Evolutionary conservation across 2,888 invertebrate species (phyloP).

Genomic region (Agapetus fuscipes): DNA sequence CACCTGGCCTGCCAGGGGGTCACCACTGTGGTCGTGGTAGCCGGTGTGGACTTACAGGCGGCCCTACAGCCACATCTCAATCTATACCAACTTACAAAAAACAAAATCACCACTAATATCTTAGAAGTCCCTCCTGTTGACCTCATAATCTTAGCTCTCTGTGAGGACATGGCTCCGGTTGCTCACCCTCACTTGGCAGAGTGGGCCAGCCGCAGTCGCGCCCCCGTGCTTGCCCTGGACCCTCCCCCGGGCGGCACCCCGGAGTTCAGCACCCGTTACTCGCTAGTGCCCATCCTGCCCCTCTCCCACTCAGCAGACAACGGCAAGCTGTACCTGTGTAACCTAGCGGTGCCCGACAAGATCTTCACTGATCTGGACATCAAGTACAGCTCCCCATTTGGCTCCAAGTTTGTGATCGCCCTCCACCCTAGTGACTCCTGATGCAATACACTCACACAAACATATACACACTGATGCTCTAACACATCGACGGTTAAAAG

Average conservation of each 20-base stretch:
- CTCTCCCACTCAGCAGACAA: constrained; percentile 49
- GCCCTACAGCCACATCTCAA: constrained; percentile 26
- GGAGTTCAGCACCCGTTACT: constrained; percentile 47
- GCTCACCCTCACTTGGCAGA: constrained; percentile 45
- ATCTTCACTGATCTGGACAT: constrained; percentile 68
- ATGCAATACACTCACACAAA: too few species aligned
- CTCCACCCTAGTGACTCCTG: constrained; percentile 31
- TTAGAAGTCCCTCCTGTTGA: constrained; percentile 42
- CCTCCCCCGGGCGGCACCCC: constrained; percentile 60
- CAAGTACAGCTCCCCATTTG: constrained; percentile 74
- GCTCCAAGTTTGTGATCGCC: constrained; percentile 34
- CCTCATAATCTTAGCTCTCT: constrained; percentile 46
- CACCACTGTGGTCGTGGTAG: constrained; percentile 45
- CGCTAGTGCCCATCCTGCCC: constrained; percentile 62
- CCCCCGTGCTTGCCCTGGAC: constrained; percentile 66
- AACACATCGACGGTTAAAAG: too few species aligned
- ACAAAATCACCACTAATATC: constrained; percentile 44
- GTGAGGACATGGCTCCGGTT: constrained; percentile 36
- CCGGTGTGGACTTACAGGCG: constrained; percentile 17
- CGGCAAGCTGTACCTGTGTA: constrained; percentile 75
- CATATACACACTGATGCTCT: too few species aligned
- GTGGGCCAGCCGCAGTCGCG: constrained; percentile 62
- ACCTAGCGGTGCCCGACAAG: constrained; percentile 70
- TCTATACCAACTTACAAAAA: constrained; percentile 56
- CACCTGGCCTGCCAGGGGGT: constrained; percentile 78